Evolutionary conservation across 2,888 invertebrate genomes (phyloP).

Genomic region (Cistogaster globosa): DNA sequence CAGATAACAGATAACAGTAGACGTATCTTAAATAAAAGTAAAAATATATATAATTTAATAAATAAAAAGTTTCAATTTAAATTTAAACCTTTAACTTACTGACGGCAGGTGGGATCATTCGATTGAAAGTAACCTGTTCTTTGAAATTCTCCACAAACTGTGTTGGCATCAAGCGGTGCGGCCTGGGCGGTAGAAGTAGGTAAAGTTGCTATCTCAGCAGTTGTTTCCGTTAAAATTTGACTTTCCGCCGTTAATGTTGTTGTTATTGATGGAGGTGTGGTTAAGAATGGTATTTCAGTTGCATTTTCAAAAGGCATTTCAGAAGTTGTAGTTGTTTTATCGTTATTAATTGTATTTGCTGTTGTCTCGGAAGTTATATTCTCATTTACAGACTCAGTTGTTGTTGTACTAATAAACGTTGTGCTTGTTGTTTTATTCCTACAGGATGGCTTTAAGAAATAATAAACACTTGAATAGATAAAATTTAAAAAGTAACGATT

Average conservation of each 20-base stretch:
- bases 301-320: slow-evolving; percentile 13
- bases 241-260: not conserved
- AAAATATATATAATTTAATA: not conserved
- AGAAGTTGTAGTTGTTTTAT: slow-evolving; percentile 4
- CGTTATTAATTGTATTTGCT: not conserved
- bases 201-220: not conserved
- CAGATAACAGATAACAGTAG: slow-evolving; percentile 72
- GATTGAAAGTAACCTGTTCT: slow-evolving; percentile 54
- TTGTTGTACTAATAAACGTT: slow-evolving; percentile 22
- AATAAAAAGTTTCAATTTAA: not conserved
- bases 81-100: slow-evolving; percentile 70
- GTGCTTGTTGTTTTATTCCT: slow-evolving; percentile 8
- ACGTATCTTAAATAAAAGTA: slow-evolving; percentile 69
- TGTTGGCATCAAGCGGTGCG: slow-evolving; percentile 50
- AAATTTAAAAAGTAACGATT: too few species aligned
- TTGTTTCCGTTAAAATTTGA: slow-evolving; percentile 23
- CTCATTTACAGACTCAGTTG: not conserved
- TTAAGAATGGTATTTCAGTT: not conserved
- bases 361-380: slow-evolving; percentile 6
- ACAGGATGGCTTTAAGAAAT: slow-evolving; percentile 30
- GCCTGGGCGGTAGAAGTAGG: slow-evolving; percentile 3
- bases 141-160: slow-evolving; percentile 60
- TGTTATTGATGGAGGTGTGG: too few species aligned
- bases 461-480: too few species aligned
- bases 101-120: slow-evolving; percentile 72